These are phyloP conservation scores for Sericinus montela DNA, from an alignment of 2,888 invertebrate genomes.

Conservation along the genomic window DNA sequence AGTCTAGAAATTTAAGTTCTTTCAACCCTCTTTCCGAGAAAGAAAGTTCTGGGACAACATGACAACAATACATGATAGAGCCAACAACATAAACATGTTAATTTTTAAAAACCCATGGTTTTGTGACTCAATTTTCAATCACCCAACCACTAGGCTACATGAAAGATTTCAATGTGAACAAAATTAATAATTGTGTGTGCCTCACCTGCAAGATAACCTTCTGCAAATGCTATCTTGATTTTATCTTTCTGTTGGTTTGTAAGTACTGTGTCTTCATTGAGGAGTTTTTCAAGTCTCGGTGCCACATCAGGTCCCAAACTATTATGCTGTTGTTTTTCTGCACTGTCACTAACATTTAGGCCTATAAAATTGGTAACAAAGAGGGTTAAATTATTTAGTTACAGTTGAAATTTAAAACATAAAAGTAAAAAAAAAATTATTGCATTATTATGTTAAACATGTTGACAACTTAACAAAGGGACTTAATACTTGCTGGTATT, in stretches of 20 bases:
- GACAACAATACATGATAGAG: too few species aligned
- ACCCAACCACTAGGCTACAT: too few species aligned
- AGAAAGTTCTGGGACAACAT: too few species aligned
- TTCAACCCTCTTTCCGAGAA: too few species aligned
- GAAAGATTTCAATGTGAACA: too few species aligned
- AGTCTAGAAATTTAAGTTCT: too few species aligned
- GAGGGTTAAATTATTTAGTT: neutral
- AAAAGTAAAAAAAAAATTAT: neutral
- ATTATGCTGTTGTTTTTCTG: slow-evolving; percentile 52
- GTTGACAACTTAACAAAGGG: too few species aligned
- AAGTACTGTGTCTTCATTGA: slow-evolving; percentile 68
- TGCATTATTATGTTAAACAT: neutral
- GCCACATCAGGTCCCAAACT: slow-evolving; percentile 47
- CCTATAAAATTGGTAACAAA: slow-evolving; percentile 31
- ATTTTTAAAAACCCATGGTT: too few species aligned
- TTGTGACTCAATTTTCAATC: too few species aligned
- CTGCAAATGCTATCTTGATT: slow-evolving; percentile 93
- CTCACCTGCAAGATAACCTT: slow-evolving; percentile 90
- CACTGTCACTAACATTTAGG: slow-evolving; percentile 57
- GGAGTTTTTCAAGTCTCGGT: slow-evolving; percentile 63
- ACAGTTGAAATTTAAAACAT: neutral
- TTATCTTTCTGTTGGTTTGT: slow-evolving; percentile 82
- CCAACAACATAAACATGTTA: too few species aligned
- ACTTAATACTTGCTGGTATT: too few species aligned
- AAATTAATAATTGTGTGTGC: neutral